Base-by-base conservation (phyloP, 1,140 invertebrate species). In the Papilio dardanus region DNA sequence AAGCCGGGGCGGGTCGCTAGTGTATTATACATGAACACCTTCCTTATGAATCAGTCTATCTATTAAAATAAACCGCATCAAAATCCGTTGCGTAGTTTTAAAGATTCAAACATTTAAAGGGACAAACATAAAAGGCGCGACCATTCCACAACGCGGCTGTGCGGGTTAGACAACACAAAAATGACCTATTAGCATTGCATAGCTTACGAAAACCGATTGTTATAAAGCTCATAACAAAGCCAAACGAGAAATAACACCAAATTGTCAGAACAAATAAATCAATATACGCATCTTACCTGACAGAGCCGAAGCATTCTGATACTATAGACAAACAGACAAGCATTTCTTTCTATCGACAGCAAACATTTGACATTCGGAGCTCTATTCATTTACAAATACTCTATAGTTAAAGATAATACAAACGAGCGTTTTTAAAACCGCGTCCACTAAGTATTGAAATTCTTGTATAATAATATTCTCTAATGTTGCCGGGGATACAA, bases 291-390 rank as follows among this genome's bases (percentile, higher is more conserved):
- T 69, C 2, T 69, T 30, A 71, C 46, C 33, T 21, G 58, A 71
- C 35, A 73, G 37, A 21, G 54, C 66, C 28, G 65, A 40, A 35
- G 66, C 67, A 62, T 76, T 33, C 74, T 77, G 80, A 77, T 81
- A 80, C 73, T 74, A 66, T 74, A 69, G 40, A 77, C 79, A 82
- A 78, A 82, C 77, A 80, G 75, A 80, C 80, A 85, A 82, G 86
- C 84, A 78, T 82, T 83, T 84, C 80, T 84, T 83, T 86, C 83
- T 76, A 87, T 87, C 82, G 83, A 88, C 77, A 68, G 77, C 78
- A 87, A 88, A 88, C 84, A 87, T 85, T 87, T 84, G 85, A 83
- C 76, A 78, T 82, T 81, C 71, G 65, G 37, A 76, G 78, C 75
- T 68, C 74, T 68, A 77, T 83, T 83, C 82, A 76, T 86, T 85